Conservation (phyloP, 2,888 invertebrate genomes). For the Diplolepis rosae region DNA sequence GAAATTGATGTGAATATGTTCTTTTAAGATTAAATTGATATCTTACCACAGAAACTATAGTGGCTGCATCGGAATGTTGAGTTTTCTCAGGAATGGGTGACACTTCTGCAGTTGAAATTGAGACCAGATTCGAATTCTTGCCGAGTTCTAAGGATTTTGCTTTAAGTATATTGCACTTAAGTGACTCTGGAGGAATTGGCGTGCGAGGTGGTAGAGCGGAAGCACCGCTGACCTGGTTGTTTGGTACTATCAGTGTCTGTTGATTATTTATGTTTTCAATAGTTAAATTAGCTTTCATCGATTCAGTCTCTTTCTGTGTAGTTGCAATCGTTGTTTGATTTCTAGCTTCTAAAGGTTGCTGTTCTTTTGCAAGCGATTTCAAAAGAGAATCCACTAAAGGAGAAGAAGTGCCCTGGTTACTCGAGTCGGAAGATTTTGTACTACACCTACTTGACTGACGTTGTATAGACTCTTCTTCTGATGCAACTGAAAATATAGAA, state of each 20-base stretch:
- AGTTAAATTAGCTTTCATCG: conserved; percentile 79
- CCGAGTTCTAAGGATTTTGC: conserved; percentile 80
- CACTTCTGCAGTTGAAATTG: conserved; percentile 71
- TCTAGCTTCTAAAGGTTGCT: conserved; percentile 77
- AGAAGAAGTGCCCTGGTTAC: conserved; percentile 72
- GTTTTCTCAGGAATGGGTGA: conserved; percentile 64
- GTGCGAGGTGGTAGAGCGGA: conserved; percentile 74
- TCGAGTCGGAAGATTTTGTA: conserved; percentile 73
- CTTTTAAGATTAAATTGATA: conserved; percentile 15
- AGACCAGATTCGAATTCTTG: conserved; percentile 70
- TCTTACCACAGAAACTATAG: conserved; percentile 86
- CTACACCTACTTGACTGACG: conserved; percentile 68
- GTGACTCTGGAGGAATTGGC: conserved; percentile 90
- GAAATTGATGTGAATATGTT: not conserved
- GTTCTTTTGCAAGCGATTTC: conserved; percentile 84
- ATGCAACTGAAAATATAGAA: conserved; percentile 47
- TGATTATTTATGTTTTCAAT: conserved; percentile 73
- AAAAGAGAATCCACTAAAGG: conserved; percentile 82
- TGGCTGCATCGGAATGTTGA: conserved; percentile 76
- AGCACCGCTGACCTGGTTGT: conserved; percentile 81
- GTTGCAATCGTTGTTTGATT: conserved; percentile 76
- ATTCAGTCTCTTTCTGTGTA: conserved; percentile 79
- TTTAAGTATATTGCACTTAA: conserved; percentile 96
- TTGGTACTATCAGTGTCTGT: conserved; percentile 78
- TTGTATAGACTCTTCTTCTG: conserved; percentile 64